Percentiles rank a stretch among this genome's conserved stretches.
phyloP scores from a whole-genome alignment of 2,888 invertebrate genomes.

The Stenolophus ochropezus region DNA sequence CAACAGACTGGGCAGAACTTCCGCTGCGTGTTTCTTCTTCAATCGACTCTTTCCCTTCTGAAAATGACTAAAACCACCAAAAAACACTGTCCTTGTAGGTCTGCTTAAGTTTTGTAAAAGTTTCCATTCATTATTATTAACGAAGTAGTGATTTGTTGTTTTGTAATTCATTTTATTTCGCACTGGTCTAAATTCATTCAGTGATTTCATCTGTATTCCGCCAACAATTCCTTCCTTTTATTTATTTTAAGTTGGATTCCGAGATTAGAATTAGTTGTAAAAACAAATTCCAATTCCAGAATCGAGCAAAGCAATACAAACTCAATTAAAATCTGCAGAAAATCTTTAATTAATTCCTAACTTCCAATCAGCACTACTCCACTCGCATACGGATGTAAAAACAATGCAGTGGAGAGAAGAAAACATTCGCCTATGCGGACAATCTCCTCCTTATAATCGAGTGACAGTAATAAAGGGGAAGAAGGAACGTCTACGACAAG shows the following conservation, averaged over 20 bases:
- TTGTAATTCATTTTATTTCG: not conserved
- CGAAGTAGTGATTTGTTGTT: too few relatives aligned
- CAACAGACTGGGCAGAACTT: too few relatives aligned
- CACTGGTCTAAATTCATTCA: not conserved
- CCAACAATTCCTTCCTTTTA: not conserved
- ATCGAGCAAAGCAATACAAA: constrained; percentile 22
- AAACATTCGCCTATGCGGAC: not conserved
- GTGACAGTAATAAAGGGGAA: constrained; percentile 33
- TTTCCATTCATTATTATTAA: too few relatives aligned
- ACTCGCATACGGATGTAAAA: not conserved
- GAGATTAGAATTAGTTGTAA: constrained; percentile 18
- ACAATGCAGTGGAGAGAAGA: not conserved
- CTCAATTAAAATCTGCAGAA: constrained; percentile 29
- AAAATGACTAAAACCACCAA: too few relatives aligned
- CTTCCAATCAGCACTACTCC: constrained; percentile 26
- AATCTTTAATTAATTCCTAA: constrained; percentile 39
- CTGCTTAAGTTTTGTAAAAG: too few relatives aligned
- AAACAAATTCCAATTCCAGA: constrained; percentile 31
- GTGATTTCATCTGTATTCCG: not conserved
- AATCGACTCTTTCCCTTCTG: too few relatives aligned
- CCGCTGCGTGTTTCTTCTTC: too few relatives aligned
- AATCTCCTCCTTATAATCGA: constrained; percentile 35
- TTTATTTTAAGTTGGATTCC: not conserved
- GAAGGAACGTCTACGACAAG: constrained; percentile 8
- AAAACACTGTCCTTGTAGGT: too few relatives aligned